These are phyloP conservation scores for Lasioglossum zephyrum DNA, from an alignment of 2,888 invertebrate genomes.

Conservation along the genomic window DNA sequence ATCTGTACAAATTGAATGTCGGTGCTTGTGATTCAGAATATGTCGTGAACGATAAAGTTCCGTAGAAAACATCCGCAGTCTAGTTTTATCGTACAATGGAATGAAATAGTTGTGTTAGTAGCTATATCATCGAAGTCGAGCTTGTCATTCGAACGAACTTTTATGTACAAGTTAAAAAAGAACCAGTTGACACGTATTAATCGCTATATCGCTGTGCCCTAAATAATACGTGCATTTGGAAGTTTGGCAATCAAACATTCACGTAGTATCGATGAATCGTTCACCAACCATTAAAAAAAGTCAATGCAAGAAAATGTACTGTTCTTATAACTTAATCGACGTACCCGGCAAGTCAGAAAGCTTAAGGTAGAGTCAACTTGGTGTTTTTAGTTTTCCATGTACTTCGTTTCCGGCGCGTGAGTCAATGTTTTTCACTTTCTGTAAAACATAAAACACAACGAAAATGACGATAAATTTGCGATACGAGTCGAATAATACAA, in stretches of 20 bases:
- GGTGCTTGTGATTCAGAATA: background rate
- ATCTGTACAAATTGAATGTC: background rate
- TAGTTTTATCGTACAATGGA: slow-evolving; percentile 54
- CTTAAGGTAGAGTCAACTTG: slow-evolving; percentile 61
- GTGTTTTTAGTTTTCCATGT: slow-evolving; percentile 65
- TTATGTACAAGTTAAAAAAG: slow-evolving; percentile 57
- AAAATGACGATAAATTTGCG: too few species aligned
- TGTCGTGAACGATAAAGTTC: background rate
- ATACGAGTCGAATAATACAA: too few species aligned
- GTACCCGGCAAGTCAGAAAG: slow-evolving; percentile 65
- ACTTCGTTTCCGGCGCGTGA: slow-evolving; percentile 47
- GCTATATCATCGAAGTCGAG: slow-evolving; percentile 43
- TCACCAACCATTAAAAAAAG: slow-evolving; percentile 38
- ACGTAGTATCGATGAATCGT: slow-evolving; percentile 42
- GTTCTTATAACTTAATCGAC: slow-evolving; percentile 52
- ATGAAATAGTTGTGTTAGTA: slow-evolving; percentile 61
- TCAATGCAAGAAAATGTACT: slow-evolving; percentile 75
- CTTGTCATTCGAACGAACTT: slow-evolving; percentile 44
- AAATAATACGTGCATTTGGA: background rate
- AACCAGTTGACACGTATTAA: slow-evolving; percentile 34
- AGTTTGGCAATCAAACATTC: slow-evolving; percentile 30
- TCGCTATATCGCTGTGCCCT: slow-evolving; percentile 22
- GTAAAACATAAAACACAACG: slow-evolving; percentile 15
- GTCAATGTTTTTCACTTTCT: slow-evolving; percentile 70
- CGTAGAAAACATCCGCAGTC: background rate